Evolutionary conservation across 2,888 invertebrate species (phyloP), one percentile per base, ranked within the genome.

Genomic region (Flabesymbios commensalis): DNA sequence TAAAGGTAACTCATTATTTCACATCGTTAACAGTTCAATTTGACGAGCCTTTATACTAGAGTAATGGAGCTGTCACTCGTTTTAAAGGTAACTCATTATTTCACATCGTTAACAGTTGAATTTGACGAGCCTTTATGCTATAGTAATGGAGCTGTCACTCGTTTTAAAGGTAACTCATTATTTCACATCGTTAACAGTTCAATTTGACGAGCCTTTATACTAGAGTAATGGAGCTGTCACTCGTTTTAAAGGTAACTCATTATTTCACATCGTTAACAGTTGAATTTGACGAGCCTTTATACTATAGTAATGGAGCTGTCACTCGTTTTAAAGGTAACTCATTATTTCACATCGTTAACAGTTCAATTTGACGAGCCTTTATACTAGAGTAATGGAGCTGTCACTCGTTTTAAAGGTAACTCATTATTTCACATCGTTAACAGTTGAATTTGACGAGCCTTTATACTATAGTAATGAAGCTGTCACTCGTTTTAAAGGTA

Each of bases 401-500:
- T 91, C 58, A 95, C 94, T 39, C 94, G 94, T 84, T 95, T 91
- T 83, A 93, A 90, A 89, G 90, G 93, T 93, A 83, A 81, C 77
- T 61, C 19, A 53, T 42, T 10, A 5, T 17, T 22, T 17, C 17
- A 14, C 14, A 14, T 17, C 14, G 17, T 39, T 17, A 14, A 14
- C 39, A 39, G 10, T 7, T 45, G 10, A 14, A 22, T 45, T 17
- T 45, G 10, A 10, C 10, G 19, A 90, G 75, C 89, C 90, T 26
- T 88, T 89, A 47, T 84, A 85, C 64, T 84, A 84, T 67, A 92
- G 92, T 75, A 89, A 90, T 22, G 88, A 91, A 17, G 89, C 94
- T 63, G 89, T 91, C 58, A 95, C 94, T 39, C 94, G 94, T 84
- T 95, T 91, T 83, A 93, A 90, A 89, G 90, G 93, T 93, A 83